Base-by-base conservation (phyloP, 2,888 invertebrate species). In the Ditula angustiorana region DNA sequence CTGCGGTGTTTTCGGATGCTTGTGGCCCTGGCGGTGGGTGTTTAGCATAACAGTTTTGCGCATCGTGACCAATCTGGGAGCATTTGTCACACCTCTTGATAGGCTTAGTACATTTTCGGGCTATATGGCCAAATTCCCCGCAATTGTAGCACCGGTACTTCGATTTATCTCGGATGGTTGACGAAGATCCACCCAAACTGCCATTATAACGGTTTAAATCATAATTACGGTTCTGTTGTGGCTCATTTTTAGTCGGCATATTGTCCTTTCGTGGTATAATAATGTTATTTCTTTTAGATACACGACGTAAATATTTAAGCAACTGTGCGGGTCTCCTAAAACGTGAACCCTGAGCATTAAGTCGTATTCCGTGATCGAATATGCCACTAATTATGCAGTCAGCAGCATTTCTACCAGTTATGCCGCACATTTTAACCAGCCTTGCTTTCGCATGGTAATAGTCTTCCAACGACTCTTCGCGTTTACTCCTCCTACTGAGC, bases 391-490 rank as follows among this genome's bases (percentile, higher is more conserved):
- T 33, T 2, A 69, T 66, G 19, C 65, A 67, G 24, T 67, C 66
- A 4, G 64, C 61, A 0, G 69, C 69, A 24, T 61, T n/a, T 49
- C 49, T 16, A n/a, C 66, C 68, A 19, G 30, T 61, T 21, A 69
- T 57, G 5, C 35, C 50, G 30, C 68, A 70, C 52, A 61, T 65
- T 21, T 66, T 70, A 23, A 70, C 47, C 2, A 71, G 26, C 23
- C 52, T 46, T 4, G 55, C 33, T 50, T 72, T 68, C 10, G 61
- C 67, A 46, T 67, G 61, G 23, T 41, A 70, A 28, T 70, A 71
- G 13, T 69, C 68, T 55, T 70, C 70, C 3, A 72, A 19, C 0
- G 70, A 61, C 44, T 73, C 71, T 2, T 68, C 66, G 10, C 66
- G 61, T n/a, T 33, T 58, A 49, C 68, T 69, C 49, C 60, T 65